Percentiles rank a stretch among this genome's conserved stretches.
Conservation (phyloP, 2,888 invertebrate genomes). For the Blastobasis lacticolella region DNA sequence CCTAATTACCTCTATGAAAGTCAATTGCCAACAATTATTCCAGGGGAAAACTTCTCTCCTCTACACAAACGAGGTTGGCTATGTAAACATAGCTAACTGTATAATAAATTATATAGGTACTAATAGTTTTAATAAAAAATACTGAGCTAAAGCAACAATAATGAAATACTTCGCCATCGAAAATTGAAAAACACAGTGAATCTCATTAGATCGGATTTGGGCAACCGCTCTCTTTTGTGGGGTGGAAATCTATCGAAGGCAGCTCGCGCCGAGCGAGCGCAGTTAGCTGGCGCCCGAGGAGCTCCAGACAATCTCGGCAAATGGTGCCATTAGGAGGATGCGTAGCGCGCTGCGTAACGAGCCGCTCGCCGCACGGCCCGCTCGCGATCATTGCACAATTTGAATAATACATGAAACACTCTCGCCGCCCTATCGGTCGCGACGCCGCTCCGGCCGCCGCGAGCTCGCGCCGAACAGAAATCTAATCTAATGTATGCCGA, state of each 20-base stretch:
- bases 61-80: slow-evolving; percentile 2
- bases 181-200: slow-evolving; percentile 9
- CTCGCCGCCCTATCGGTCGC: slow-evolving; percentile 11
- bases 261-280: slow-evolving; percentile 30
- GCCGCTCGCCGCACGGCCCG: slow-evolving; percentile 19
- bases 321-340: slow-evolving; percentile 50
- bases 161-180: too few relatives aligned
- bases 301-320: slow-evolving; percentile 46
- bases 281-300: slow-evolving; percentile 28
- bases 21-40: slow-evolving; percentile 20
- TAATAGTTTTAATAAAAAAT: too few relatives aligned
- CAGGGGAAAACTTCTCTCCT: slow-evolving; percentile 2
- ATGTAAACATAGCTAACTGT: not conserved
- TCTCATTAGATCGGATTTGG: slow-evolving; percentile 12
- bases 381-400: slow-evolving; percentile 46
- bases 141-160: too few relatives aligned
- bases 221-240: slow-evolving; percentile 14
- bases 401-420: slow-evolving; percentile 60
- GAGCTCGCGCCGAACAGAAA: too few relatives aligned
- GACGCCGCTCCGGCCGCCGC: not conserved
- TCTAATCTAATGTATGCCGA: too few relatives aligned
- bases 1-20: slow-evolving; percentile 27
- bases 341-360: slow-evolving; percentile 37
- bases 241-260: slow-evolving; percentile 17
- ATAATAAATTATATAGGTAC: too few relatives aligned